Evolutionary conservation across 2,797 vertebrate species (phyloP).

Genomic region (Labroides dimidiatus): DNA sequence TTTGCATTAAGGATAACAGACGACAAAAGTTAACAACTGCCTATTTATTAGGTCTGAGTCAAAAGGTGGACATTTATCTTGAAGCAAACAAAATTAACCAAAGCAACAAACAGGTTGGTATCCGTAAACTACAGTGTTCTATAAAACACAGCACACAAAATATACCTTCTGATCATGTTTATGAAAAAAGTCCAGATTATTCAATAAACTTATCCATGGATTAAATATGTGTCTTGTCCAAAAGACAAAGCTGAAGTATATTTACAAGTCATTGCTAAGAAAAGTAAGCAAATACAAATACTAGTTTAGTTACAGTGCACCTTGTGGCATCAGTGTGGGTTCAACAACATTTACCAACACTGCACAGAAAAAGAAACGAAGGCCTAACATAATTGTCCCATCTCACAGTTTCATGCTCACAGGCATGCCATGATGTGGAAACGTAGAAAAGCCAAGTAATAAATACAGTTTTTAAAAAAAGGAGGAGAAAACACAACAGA

Average conservation of each 20-base stretch:
- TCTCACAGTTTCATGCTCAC: constrained; percentile 55
- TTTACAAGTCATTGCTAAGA: constrained; percentile 72
- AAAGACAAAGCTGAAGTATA: constrained; percentile 68
- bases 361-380: constrained; percentile 41
- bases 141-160: constrained; percentile 87
- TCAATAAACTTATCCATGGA: constrained; percentile 59
- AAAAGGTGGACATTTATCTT: constrained; percentile 79
- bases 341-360: constrained; percentile 53
- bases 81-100: constrained; percentile 71
- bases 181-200: constrained; percentile 69
- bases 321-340: constrained; percentile 46
- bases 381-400: constrained; percentile 35
- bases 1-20: constrained; percentile 27
- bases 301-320: constrained; percentile 66
- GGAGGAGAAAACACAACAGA: constrained; percentile 44
- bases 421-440: constrained; percentile 57
- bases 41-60: constrained; percentile 75
- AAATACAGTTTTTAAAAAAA: constrained; percentile 64
- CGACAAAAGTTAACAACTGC: constrained; percentile 59
- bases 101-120: constrained; percentile 66
- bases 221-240: constrained; percentile 58
- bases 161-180: constrained; percentile 79
- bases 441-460: constrained; percentile 60
- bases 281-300: constrained; percentile 73
- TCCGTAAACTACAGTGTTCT: constrained; percentile 76